These are phyloP conservation scores for Hestina assimilis DNA, from an alignment of 1,140 invertebrate species.

Conservation along the genomic window DNA sequence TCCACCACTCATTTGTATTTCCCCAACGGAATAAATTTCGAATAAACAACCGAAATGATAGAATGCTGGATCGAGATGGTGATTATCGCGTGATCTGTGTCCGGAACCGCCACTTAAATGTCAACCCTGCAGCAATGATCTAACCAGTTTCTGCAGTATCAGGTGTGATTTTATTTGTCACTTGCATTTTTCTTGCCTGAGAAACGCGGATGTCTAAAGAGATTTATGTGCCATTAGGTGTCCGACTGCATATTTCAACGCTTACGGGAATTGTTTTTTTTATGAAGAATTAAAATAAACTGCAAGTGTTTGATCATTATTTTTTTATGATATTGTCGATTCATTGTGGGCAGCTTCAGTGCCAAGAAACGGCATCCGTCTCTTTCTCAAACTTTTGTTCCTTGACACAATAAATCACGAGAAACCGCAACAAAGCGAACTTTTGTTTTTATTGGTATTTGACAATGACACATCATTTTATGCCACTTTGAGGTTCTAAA, in stretches of 20 bases:
- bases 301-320: slow-evolving; percentile 1
- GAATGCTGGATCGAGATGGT: slow-evolving; percentile 34
- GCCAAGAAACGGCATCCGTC: slow-evolving; percentile 19
- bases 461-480: slow-evolving; percentile 6
- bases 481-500: not conserved
- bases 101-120: slow-evolving; percentile 27
- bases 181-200: slow-evolving; percentile 31
- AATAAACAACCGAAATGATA: slow-evolving; percentile 57
- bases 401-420: slow-evolving; percentile 18
- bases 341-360: slow-evolving; percentile 16
- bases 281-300: slow-evolving; percentile 13
- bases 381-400: slow-evolving; percentile 17
- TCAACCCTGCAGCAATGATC: slow-evolving; percentile 12
- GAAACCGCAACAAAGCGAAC: slow-evolving; percentile 22
- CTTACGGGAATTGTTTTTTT: slow-evolving; percentile 15
- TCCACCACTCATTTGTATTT: slow-evolving; percentile 72
- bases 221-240: slow-evolving; percentile 25
- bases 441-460: slow-evolving; percentile 15
- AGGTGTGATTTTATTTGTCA: slow-evolving; percentile 29
- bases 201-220: slow-evolving; percentile 29
- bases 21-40: slow-evolving; percentile 64
- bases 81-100: slow-evolving; percentile 33
- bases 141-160: slow-evolving; percentile 10
- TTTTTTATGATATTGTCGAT: slow-evolving; percentile 11
- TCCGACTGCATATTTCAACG: slow-evolving; percentile 24